A percentile compares a stretch with the other conserved stretches of the same genome.
Conservation (phyloP, 2,888 invertebrate species). For the Alitta virens region DNA sequence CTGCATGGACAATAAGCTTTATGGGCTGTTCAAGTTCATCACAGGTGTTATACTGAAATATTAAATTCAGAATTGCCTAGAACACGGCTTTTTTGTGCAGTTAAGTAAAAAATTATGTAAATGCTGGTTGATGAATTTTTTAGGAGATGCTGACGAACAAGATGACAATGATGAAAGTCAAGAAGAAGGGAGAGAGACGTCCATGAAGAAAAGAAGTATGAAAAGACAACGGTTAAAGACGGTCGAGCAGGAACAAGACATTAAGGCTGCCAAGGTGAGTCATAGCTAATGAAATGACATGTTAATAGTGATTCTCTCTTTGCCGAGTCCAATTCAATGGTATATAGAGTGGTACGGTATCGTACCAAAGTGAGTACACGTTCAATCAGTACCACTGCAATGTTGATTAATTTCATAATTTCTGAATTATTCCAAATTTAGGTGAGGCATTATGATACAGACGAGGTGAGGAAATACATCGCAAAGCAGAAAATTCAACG, state of each 20-base stretch:
- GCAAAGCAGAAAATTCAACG: conserved; percentile 62
- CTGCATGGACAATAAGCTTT: too few relatives aligned
- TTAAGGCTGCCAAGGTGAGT: background rate
- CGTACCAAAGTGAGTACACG: too few relatives aligned
- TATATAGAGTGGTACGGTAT: too few relatives aligned
- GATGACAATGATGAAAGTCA: background rate
- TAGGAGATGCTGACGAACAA: conserved; percentile 1
- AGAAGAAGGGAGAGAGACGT: background rate
- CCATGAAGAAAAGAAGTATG: background rate
- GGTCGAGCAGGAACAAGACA: background rate
- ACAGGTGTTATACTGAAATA: too few relatives aligned
- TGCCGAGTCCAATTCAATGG: too few relatives aligned
- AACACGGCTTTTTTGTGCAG: too few relatives aligned
- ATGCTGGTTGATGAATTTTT: background rate
- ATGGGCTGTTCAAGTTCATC: too few relatives aligned
- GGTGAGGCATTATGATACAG: conserved; percentile 65
- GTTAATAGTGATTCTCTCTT: too few relatives aligned
- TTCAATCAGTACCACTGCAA: too few relatives aligned
- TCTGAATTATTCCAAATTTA: conserved; percentile 31
- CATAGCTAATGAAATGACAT: background rate
- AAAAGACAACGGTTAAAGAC: conserved; percentile 5
- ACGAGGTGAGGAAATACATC: conserved; percentile 63
- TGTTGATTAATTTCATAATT: too few relatives aligned
- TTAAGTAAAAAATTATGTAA: too few relatives aligned
- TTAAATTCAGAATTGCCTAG: too few relatives aligned